Percentiles rank a stretch among this genome's conserved stretches.
phyloP scores from a whole-genome alignment of 2,113 vertebrate species.

The Cyanoramphus novaezelandiae region DNA sequence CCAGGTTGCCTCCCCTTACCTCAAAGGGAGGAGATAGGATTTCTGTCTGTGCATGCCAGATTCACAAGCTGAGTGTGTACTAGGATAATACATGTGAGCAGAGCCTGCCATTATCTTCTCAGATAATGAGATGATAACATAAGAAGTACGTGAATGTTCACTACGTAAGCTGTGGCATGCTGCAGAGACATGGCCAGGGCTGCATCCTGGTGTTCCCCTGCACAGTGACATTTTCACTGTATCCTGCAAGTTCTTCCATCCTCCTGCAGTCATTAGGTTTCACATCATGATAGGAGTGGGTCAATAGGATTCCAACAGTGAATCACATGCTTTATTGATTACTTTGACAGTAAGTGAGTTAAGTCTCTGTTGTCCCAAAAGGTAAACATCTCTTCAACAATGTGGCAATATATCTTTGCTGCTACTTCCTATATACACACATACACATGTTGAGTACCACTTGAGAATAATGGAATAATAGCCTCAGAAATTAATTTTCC shows the following conservation, averaged over 20 bases:
- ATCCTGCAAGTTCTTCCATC: background rate
- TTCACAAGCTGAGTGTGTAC: background rate
- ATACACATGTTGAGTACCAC: background rate
- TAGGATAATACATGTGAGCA: background rate
- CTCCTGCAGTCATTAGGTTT: background rate
- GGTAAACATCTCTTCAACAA: background rate
- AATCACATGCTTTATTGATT: background rate
- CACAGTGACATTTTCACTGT: background rate
- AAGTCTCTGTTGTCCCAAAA: background rate
- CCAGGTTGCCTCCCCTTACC: background rate
- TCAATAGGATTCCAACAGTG: background rate
- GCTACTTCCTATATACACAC: background rate
- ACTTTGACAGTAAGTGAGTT: background rate
- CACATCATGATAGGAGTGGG: background rate
- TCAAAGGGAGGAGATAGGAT: background rate
- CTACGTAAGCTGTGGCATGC: background rate
- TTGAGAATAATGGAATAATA: background rate
- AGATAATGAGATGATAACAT: background rate
- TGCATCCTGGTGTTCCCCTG: background rate
- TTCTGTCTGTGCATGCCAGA: background rate
- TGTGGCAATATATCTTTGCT: background rate
- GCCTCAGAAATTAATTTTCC: background rate
- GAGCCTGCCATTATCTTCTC: background rate
- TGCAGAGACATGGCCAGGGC: background rate
- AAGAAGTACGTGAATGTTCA: background rate